These are phyloP conservation scores for Tetranychus piercei DNA, from an alignment of 2,888 invertebrate genomes.

Conservation along the genomic window DNA sequence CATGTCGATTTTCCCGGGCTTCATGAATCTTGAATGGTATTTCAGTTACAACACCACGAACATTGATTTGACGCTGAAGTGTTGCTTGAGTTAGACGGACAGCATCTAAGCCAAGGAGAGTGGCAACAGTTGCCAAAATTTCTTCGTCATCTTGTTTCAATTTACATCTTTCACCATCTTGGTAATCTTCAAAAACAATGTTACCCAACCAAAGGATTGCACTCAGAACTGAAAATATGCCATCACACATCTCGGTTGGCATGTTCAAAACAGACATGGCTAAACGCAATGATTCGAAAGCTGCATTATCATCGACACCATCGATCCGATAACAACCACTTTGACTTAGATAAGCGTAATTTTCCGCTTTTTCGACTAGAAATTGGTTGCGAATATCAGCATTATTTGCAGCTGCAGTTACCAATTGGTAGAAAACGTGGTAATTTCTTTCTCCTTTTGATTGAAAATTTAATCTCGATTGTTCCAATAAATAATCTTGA, in stretches of 20 bases:
- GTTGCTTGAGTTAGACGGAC: slow-evolving; percentile 57
- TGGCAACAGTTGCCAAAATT: slow-evolving; percentile 51
- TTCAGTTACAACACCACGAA: slow-evolving; percentile 75
- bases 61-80: slow-evolving; percentile 61
- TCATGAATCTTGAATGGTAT: slow-evolving; percentile 71
- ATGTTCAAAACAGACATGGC: slow-evolving; percentile 57
- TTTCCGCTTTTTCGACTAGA: slow-evolving; percentile 51
- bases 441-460: slow-evolving; percentile 70
- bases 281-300: slow-evolving; percentile 62
- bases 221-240: slow-evolving; percentile 66
- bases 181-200: slow-evolving; percentile 59
- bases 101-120: slow-evolving; percentile 52
- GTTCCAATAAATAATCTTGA: slow-evolving; percentile 71
- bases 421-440: slow-evolving; percentile 76
- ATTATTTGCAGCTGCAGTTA: slow-evolving; percentile 47
- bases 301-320: slow-evolving; percentile 45
- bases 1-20: slow-evolving; percentile 73
- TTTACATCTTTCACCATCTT: slow-evolving; percentile 62
- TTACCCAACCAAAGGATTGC: slow-evolving; percentile 81
- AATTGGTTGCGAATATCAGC: slow-evolving; percentile 38
- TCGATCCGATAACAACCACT: slow-evolving; percentile 48
- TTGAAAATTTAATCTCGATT: slow-evolving; percentile 74
- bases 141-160: slow-evolving; percentile 50
- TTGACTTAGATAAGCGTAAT: slow-evolving; percentile 61
- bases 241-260: slow-evolving; percentile 63